A percentile compares a stretch with the other conserved stretches of the same genome.
Conservation (phyloP, 2,113 vertebrate genomes). For the Callaeas wilsoni region DNA sequence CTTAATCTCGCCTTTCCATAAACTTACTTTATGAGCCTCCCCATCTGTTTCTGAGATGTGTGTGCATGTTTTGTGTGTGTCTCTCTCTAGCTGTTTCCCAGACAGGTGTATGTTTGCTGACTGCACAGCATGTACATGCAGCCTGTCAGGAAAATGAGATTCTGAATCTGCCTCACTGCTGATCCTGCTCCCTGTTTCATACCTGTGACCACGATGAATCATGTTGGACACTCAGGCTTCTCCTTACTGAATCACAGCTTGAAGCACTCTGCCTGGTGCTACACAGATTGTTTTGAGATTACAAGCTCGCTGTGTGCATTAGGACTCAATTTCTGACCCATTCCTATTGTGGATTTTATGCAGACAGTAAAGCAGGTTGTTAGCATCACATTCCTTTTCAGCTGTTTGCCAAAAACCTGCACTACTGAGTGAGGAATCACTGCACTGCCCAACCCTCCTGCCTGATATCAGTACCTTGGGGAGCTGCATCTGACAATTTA, state of each 20-base stretch:
- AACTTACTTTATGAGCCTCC: slow-evolving; percentile 18
- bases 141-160: slow-evolving; percentile 23
- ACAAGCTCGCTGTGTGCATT: background rate
- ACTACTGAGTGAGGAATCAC: background rate
- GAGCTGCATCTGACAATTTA: background rate
- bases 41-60: background rate
- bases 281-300: background rate
- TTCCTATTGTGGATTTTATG: background rate
- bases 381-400: background rate
- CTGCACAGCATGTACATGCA: background rate
- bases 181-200: background rate
- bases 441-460: background rate
- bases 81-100: background rate
- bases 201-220: background rate
- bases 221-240: background rate
- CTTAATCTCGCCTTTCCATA: slow-evolving; percentile 42
- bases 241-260: background rate
- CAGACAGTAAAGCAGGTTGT: background rate
- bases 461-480: background rate
- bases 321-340: background rate
- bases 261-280: background rate
- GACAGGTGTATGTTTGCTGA: background rate
- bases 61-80: background rate
- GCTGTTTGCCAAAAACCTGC: background rate
- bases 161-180: background rate